Evolutionary conservation across 2,888 invertebrate species (phyloP), one percentile per base, ranked within the genome.

Genomic region (Drosophila barbarae): DNA sequence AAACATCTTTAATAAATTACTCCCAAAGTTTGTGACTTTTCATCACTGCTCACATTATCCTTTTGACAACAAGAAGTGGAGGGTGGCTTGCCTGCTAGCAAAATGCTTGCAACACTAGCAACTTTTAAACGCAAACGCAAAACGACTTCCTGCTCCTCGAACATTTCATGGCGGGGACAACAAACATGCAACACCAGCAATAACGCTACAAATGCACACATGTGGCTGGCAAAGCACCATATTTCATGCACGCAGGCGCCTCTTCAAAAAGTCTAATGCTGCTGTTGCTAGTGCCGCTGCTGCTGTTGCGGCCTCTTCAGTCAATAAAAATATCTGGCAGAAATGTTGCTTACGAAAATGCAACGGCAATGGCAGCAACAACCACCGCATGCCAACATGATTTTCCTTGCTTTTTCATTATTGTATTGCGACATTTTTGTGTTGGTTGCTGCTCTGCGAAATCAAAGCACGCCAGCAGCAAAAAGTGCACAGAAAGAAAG

Each of bases 341-440:
- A 83, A 75, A 79, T 82, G 79, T 83, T 74, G 77, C 70, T 60
- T 57, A 55, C 66, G 58, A 63, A 66, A 71, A 53, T 53, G 23
- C 64, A 54, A 66, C 38, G 55, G 60, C 65, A 51, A 41, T 69
- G 42, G 41, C 68, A 60, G 35, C 60, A 64, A 23, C 64, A 63
- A 36, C 50, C 49, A 66, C 76, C 53, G 73, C 81, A 81, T 79
- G 73, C 79, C 81, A 71, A 81, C 79, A 84, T 80, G 79, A 84
- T 65, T 84, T 81, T 82, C 70, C 72, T 66, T 76, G 74, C 70
- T 81, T 79, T 76, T 84, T 84, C 74, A 81, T 83, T 79, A 79
- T 79, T 80, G 70, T 84, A 81, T 81, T 81, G 81, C 84, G 81
- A 81, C 81, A 81, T 81, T 82, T 84, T 82, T 79, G 80, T 79